These are phyloP conservation scores for Rambutsinella grinnellia DNA, from an alignment of 2,888 invertebrate genomes.

Conservation along the genomic window DNA sequence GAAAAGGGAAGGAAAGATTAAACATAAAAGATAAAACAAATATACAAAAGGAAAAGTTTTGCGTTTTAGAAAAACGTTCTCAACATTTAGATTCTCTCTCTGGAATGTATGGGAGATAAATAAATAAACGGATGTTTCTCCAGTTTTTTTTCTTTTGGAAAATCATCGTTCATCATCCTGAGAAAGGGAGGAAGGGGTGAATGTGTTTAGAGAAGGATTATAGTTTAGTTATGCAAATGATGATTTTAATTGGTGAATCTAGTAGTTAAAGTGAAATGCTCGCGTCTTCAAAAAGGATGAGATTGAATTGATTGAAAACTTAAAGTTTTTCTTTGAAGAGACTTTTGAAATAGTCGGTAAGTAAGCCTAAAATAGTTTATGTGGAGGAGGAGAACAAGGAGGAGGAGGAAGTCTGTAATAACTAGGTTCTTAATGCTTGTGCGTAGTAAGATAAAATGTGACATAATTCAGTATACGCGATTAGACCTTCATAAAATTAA, in stretches of 20 bases:
- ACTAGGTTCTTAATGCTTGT: conserved; percentile 27
- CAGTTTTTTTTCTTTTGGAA: conserved; percentile 1
- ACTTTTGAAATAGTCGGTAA: background rate
- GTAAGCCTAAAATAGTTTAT: background rate
- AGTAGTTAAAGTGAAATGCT: background rate
- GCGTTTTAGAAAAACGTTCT: conserved; percentile 23
- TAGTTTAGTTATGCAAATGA: background rate
- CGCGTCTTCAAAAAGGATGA: too few species aligned
- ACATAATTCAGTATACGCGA: background rate
- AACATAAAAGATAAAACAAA: conserved; percentile 44
- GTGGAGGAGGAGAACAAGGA: too few species aligned
- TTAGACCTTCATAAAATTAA: background rate
- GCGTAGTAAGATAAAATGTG: background rate
- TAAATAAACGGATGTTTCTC: conserved; percentile 45
- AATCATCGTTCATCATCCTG: background rate
- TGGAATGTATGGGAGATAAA: conserved; percentile 12
- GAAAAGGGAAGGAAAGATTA: conserved; percentile 28
- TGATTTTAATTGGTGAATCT: background rate
- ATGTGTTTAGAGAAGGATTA: conserved; percentile 16
- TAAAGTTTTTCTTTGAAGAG: too few species aligned
- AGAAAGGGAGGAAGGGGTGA: conserved; percentile 21
- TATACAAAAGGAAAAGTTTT: conserved; percentile 25
- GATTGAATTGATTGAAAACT: too few species aligned
- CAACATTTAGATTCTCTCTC: conserved; percentile 20
- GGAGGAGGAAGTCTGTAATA: too few species aligned